These are phyloP conservation scores for Pygoscelis adeliae DNA, from an alignment of 2,113 vertebrate species.

Conservation along the genomic window DNA sequence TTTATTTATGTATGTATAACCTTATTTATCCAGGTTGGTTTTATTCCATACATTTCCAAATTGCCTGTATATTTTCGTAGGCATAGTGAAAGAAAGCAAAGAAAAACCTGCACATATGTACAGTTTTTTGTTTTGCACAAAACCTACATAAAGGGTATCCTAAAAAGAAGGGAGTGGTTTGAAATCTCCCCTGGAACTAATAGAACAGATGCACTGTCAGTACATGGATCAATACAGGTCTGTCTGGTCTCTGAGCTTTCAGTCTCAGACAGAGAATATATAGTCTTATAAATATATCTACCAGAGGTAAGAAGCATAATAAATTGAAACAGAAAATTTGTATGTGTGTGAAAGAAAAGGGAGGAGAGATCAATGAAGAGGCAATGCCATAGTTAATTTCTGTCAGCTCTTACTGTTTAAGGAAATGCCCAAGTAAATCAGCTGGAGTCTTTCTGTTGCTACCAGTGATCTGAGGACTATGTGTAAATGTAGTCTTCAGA, in stretches of 20 bases:
- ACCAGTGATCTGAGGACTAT: not conserved
- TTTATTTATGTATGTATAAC: not conserved
- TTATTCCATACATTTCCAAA: not conserved
- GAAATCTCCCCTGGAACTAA: not conserved
- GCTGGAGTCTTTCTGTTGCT: not conserved
- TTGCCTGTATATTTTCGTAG: not conserved
- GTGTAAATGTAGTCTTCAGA: not conserved
- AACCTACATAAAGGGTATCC: fast-evolving
- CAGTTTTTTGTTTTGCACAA: not conserved
- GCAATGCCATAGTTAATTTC: not conserved
- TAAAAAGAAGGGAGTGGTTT: not conserved
- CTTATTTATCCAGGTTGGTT: not conserved
- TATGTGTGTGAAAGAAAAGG: not conserved
- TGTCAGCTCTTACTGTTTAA: not conserved
- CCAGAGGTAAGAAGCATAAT: not conserved
- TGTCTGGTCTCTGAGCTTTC: not conserved
- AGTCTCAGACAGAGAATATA: not conserved
- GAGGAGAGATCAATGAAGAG: not conserved
- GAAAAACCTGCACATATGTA: not conserved
- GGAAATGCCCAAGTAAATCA: not conserved
- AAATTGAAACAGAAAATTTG: not conserved
- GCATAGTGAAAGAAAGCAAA: not conserved
- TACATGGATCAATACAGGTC: not conserved
- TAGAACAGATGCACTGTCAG: not conserved
- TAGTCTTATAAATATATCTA: not conserved